Evolutionary conservation across 2,888 invertebrate species (phyloP), one percentile per base, ranked within the genome.

Genomic region (Fabriciana adippe): DNA sequence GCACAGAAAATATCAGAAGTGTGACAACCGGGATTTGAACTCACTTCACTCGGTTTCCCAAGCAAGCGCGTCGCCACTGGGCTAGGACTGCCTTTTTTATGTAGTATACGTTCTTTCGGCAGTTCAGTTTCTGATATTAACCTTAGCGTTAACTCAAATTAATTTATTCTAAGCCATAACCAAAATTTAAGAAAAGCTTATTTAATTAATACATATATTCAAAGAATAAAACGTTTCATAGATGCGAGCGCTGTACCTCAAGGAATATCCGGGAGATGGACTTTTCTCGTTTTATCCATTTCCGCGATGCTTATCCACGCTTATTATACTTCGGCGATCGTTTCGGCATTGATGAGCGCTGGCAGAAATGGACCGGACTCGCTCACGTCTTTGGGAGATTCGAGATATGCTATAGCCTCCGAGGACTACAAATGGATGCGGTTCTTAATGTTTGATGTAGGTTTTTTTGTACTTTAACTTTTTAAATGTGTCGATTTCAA

Each of bases 251-350:
- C 86, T 18, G 89, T 91, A 0, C 90, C 90, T 0, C 75, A 80
- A 62, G 83, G 88, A 4, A 67, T 81, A 11, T 85, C 90, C 21
- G 90, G 90, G 0, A 79, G 90, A 0, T 83, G 85, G 80, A 82
- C 86, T 0, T 91, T 91, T 74, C 75, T 82, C 1, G 86, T 88
- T 0, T 72, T 90, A 2, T 90, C 90, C 0, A 71, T 87, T 11
- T 85, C 85, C 8, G 83, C 89, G 0, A 91, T 91, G 90, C 72
- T 91, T 48, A 84, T 91, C 1, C 87, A 91, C 64, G 89, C 90
- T 0, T 90, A 90, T 75, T 91, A 91, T 71, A 88, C 90, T 0
- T 90, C 90, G 0, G 89, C 90, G 3, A 86, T 91, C 2, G 90
- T 91, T 1, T 91, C 90, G 0, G 84, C 86, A 0, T 81, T 90